phyloP scores from a whole-genome alignment of 37 sponge, comb jelly and placozoan species.

The Theonella swinhoei region DNA sequence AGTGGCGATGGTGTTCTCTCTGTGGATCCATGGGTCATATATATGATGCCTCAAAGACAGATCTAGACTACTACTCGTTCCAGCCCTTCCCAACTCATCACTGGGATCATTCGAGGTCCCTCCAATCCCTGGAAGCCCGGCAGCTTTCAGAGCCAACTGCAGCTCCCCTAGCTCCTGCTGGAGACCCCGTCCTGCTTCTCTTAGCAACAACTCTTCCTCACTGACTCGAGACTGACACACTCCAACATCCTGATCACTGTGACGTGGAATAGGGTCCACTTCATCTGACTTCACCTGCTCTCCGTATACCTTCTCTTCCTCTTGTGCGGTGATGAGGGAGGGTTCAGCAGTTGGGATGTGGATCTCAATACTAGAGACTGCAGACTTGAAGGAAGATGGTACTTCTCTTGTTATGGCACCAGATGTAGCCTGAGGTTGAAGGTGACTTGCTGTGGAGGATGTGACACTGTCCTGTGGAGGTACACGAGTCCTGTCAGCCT shows the following conservation, averaged over 20 bases:
- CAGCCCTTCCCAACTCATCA: not conserved
- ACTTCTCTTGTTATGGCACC: no score
- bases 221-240: no score
- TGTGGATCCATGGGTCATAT: not conserved
- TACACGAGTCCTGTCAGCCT: no score
- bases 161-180: constrained; percentile 46
- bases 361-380: no score
- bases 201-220: not conserved
- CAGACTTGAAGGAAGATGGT: no score
- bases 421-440: no score
- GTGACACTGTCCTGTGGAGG: no score
- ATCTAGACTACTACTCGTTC: not conserved
- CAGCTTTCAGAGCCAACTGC: constrained; percentile 61
- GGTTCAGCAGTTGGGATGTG: not conserved
- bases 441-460: no score
- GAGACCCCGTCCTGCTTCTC: not conserved
- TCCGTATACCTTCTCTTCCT: not conserved
- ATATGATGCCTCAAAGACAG: not conserved
- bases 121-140: constrained; percentile 46
- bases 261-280: no score
- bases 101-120: no score
- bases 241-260: no score
- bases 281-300: no score
- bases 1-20: not conserved
- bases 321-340: not conserved